Base-by-base conservation (phyloP, 2,797 vertebrate genomes). In the Coregonus suidteri region DNA sequence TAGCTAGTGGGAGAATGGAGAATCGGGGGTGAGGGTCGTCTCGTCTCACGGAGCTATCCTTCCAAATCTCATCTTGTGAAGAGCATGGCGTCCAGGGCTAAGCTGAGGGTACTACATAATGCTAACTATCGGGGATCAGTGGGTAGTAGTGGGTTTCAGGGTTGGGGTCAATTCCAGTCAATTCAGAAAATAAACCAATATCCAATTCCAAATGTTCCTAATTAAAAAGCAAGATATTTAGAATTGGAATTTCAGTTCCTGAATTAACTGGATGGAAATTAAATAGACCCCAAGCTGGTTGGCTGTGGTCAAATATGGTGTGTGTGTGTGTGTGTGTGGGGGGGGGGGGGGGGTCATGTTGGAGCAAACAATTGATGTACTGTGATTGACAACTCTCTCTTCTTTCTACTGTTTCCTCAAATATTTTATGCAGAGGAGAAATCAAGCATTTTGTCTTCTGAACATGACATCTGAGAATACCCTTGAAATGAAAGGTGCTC, bases 401-500 rank as follows among this genome's bases (percentile, higher is more conserved):
- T 3, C 64, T 3, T 30, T 30, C 70, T 74, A 54, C 30, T 35
- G 25, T 15, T 59, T 41, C 78, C 69, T 4, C 3, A 25, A 20
- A 67, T 35, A 75, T 51, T 54, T 73, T 77, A 56, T 52, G 20
- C 62, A 56, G 31, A 62, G 20, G 62, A 59, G 70, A 71, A 76
- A 54, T 15, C 6, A 51, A 74, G 18, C 20, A 56, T 35, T 69
- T 68, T 75, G n/a, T 62, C 34, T 20, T 69, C 20, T 13, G 41
- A 47, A 47, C 41, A 47, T 47, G 9, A 47, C 41, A 47, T 11
- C 9, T 47, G 41, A 3, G 74, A 68, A n/a, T 59, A 79, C 54
- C 62, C 25, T 1, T 52, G 64, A 76, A 77, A 78, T 85, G 77
- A 82, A 75, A 83, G 70, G 79, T 67, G 72, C 77, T 83, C 80